Conservation (phyloP, 2,113 vertebrate species). For the Romanogobio albipinnatus region DNA sequence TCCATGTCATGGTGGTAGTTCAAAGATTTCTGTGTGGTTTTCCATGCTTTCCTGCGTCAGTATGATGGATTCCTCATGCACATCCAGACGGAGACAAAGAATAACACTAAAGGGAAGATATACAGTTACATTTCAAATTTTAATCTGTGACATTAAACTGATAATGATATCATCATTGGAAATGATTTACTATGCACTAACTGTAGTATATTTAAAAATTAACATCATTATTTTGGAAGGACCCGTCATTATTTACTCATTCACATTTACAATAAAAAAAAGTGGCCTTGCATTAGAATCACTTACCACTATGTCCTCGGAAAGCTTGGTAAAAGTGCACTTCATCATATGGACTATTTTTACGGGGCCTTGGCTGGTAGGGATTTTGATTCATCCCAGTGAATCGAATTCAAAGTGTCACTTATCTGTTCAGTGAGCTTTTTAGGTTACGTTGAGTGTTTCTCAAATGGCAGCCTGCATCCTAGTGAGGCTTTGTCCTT, state of each 20-base stretch:
- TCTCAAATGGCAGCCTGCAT: no score
- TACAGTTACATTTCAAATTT: background rate
- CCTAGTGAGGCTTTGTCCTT: no score
- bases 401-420: background rate
- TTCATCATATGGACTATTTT: background rate
- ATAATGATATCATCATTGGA: background rate
- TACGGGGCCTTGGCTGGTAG: background rate
- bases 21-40: conserved; percentile 8
- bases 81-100: conserved; percentile 48
- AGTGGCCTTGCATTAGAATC: background rate
- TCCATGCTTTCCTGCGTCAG: conserved; percentile 35
- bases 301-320: background rate
- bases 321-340: background rate
- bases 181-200: background rate
- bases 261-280: no score
- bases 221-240: no score
- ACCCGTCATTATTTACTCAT: no score
- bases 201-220: no score
- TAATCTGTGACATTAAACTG: background rate
- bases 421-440: background rate
- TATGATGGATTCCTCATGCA: conserved; percentile 40
- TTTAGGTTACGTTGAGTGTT: no score
- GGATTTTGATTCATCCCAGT: background rate
- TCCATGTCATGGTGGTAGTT: conserved; percentile 34
- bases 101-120: conserved; percentile 26